A percentile compares a stretch with the other conserved stretches of the same genome.
phyloP scores from a whole-genome alignment of 2,888 invertebrate species.

The Ditula angustiorana region DNA sequence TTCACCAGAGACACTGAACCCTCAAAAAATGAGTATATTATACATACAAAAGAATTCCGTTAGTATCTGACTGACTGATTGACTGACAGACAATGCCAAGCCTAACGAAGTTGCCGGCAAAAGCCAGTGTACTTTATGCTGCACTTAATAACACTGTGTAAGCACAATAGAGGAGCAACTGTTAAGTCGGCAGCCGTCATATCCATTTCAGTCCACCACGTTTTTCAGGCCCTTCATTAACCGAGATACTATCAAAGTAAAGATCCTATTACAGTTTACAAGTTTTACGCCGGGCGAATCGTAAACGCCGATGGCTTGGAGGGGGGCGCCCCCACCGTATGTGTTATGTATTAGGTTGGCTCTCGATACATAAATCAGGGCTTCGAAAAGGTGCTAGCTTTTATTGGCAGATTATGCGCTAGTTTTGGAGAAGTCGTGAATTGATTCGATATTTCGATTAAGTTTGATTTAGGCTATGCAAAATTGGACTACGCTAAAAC shows the following conservation, averaged over 20 bases:
- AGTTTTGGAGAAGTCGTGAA: conserved; percentile 12
- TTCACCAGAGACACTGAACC: too few species aligned
- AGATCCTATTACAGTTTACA: conserved; percentile 37
- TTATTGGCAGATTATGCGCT: conserved; percentile 31
- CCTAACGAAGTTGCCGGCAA: too few species aligned
- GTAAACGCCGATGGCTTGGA: conserved; percentile 24
- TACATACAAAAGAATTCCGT: too few species aligned
- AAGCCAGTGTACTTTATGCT: too few species aligned
- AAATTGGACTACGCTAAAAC: neutral
- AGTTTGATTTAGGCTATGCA: neutral
- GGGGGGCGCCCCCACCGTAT: conserved; percentile 45
- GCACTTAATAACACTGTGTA: too few species aligned
- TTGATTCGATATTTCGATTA: neutral
- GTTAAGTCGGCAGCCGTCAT: too few species aligned
- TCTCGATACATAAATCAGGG: conserved; percentile 66
- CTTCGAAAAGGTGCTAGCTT: conserved; percentile 54
- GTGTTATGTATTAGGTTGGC: conserved; percentile 59
- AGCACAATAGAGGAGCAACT: too few species aligned
- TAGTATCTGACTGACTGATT: too few species aligned
- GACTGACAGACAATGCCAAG: too few species aligned
- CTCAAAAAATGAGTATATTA: too few species aligned
- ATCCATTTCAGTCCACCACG: neutral
- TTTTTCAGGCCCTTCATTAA: conserved; percentile 26
- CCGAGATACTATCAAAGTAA: conserved; percentile 31
- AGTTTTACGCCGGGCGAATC: conserved; percentile 34